These are phyloP conservation scores for Exocentrus adspersus DNA, from an alignment of 2,888 invertebrate species.

Conservation along the genomic window DNA sequence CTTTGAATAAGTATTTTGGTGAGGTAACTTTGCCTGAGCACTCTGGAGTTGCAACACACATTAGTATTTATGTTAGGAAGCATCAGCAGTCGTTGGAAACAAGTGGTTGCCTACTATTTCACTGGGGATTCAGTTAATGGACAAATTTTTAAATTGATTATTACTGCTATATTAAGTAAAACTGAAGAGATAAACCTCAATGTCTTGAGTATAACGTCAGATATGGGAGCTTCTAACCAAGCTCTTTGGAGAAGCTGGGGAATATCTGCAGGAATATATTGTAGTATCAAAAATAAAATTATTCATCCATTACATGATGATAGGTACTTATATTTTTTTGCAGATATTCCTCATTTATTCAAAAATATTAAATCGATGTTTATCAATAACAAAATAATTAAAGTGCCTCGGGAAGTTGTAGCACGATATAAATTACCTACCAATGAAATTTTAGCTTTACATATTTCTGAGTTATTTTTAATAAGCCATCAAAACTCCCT, in stretches of 20 bases:
- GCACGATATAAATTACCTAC: neutral
- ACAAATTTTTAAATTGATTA: too few relatives aligned
- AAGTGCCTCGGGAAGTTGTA: neutral
- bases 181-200: neutral
- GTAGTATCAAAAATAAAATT: neutral
- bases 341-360: neutral
- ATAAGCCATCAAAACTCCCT: neutral
- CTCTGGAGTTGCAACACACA: slow-evolving; percentile 5
- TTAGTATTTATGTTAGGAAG: too few relatives aligned
- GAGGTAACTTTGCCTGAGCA: slow-evolving; percentile 40
- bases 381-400: neutral
- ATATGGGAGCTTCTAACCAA: neutral
- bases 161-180: neutral
- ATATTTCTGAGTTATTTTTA: too few relatives aligned
- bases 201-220: neutral
- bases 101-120: too few relatives aligned
- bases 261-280: neutral
- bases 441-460: neutral
- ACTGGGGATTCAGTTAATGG: too few relatives aligned
- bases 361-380: slow-evolving; percentile 3
- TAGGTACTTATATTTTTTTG: neutral
- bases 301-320: neutral
- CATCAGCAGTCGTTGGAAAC: too few relatives aligned
- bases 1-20: slow-evolving; percentile 29
- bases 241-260: neutral